Conservation (phyloP, 2,113 vertebrate species). For the Zapornia atra region DNA sequence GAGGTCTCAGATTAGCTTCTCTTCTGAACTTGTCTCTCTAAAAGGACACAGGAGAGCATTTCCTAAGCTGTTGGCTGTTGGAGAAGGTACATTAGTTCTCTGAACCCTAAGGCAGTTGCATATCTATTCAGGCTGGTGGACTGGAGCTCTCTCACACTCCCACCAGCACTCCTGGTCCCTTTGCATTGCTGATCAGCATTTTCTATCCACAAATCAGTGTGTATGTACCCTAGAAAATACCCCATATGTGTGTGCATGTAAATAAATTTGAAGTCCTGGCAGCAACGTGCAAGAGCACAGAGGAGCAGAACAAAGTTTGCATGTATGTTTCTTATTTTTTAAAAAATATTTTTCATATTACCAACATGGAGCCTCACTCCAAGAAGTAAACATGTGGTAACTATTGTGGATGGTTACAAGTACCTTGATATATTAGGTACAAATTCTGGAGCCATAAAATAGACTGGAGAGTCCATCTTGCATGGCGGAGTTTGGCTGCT, state of each 20-base stretch:
- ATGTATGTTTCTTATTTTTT: rapidly evolving
- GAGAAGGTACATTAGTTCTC: background rate
- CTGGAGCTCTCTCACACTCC: background rate
- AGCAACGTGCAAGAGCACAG: background rate
- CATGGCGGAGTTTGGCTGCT: background rate
- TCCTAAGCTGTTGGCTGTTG: background rate
- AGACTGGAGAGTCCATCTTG: background rate
- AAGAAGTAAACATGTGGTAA: background rate
- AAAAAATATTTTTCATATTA: background rate
- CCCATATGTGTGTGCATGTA: background rate
- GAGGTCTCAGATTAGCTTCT: background rate
- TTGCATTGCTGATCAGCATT: background rate
- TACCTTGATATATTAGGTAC: background rate
- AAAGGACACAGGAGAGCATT: background rate
- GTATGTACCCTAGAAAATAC: background rate
- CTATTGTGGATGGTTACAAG: background rate
- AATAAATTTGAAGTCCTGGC: background rate
- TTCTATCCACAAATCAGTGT: background rate
- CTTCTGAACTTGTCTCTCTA: background rate
- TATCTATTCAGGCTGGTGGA: background rate
- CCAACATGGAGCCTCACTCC: rapidly evolving
- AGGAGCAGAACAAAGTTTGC: background rate
- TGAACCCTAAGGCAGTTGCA: background rate
- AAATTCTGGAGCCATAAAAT: background rate
- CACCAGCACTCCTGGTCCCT: rapidly evolving